Percentiles rank a stretch among this genome's conserved stretches.
These are phyloP conservation scores for Ceyx margarethae DNA, from an alignment of 2,113 vertebrate genomes.

Conservation along the genomic window DNA sequence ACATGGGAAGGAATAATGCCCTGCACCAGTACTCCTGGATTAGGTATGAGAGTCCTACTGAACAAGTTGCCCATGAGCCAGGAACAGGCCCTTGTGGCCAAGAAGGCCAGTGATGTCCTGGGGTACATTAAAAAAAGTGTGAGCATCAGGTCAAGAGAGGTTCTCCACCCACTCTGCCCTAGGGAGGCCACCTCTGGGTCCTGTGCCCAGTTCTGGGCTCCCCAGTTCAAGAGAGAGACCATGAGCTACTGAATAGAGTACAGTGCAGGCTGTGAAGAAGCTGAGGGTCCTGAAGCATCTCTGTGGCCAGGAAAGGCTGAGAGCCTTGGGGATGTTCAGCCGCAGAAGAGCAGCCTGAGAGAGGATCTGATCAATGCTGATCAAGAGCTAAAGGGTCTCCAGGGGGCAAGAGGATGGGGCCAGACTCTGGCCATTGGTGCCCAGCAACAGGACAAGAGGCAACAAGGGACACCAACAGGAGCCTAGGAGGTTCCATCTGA, in stretches of 20 bases:
- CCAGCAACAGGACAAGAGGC: too few species aligned
- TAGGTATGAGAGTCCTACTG: not conserved
- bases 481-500: too few species aligned
- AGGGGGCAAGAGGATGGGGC: not conserved
- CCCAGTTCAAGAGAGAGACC: not conserved
- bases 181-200: too few species aligned
- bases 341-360: not conserved
- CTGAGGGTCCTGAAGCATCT: not conserved
- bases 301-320: not conserved
- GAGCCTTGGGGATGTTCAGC: not conserved
- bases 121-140: not conserved
- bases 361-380: not conserved
- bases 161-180: not conserved
- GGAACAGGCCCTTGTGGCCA: not conserved
- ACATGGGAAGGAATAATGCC: not conserved
- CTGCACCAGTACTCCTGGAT: too few species aligned
- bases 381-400: not conserved
- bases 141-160: not conserved
- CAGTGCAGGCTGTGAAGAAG: not conserved
- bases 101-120: not conserved
- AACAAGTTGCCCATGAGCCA: not conserved
- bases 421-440: not conserved
- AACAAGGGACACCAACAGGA: too few species aligned
- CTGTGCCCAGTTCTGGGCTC: not conserved
- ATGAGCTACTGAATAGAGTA: not conserved